These are phyloP conservation scores for Pogonomyrmex barbatus DNA, from an alignment of 1,140 invertebrate species.

Conservation along the genomic window DNA sequence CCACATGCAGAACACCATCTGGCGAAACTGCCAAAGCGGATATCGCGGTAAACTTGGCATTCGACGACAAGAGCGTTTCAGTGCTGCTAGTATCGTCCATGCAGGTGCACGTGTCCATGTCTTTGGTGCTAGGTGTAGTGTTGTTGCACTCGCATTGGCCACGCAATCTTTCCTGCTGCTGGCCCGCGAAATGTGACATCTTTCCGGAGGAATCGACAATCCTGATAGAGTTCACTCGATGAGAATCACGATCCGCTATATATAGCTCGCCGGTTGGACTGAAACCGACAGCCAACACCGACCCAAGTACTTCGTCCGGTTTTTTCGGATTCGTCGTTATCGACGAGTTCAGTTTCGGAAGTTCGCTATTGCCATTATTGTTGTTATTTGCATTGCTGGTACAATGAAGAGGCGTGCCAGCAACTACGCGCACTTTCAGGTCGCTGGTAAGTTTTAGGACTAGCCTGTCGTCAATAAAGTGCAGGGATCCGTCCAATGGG, in stretches of 20 bases:
- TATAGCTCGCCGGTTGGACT: conserved; percentile 97
- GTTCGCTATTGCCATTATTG: conserved; percentile 71
- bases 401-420: conserved; percentile 96
- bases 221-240: conserved; percentile 95
- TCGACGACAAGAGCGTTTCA: conserved; percentile 94
- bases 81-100: conserved; percentile 90
- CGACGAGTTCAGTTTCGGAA: conserved; percentile 72
- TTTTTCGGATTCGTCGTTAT: conserved; percentile 73
- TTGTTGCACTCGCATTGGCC: conserved; percentile 84
- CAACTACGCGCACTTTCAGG: conserved; percentile 95
- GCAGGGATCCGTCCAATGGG: conserved; percentile 96
- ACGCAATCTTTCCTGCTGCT: conserved; percentile 87
- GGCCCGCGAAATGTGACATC: conserved; percentile 93
- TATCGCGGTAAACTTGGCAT: conserved; percentile 95
- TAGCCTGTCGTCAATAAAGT: conserved; percentile 97
- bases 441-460: conserved; percentile 96
- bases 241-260: conserved; percentile 96
- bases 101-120: conserved; percentile 87
- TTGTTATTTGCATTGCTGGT: conserved; percentile 82
- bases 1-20: conserved; percentile 96
- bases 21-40: conserved; percentile 97
- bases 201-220: conserved; percentile 93
- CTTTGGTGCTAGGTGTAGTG: conserved; percentile 80
- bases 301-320: conserved; percentile 89
- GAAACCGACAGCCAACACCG: conserved; percentile 94